Evolutionary conservation across 1,140 invertebrate genomes (phyloP).

Genomic region (Diabrotica virgifera): DNA sequence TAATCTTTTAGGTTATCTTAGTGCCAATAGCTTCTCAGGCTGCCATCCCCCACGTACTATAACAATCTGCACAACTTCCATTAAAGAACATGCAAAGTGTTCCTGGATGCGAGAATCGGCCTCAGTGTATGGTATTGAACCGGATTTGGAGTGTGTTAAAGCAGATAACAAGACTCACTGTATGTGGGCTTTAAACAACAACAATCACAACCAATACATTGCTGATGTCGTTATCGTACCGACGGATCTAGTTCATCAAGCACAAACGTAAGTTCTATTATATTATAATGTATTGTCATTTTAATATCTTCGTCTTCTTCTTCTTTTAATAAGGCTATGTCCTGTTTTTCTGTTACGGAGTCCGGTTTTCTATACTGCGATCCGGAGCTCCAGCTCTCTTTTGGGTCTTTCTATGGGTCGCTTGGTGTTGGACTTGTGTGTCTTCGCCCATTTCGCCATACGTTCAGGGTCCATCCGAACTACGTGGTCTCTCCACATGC

Average conservation of each 20-base stretch:
- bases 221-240: conserved; percentile 65
- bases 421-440: too few species aligned
- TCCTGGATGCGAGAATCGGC: conserved; percentile 68
- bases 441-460: too few species aligned
- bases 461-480: too few species aligned
- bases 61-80: conserved; percentile 61
- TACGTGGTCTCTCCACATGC: too few species aligned
- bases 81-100: conserved; percentile 69
- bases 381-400: too few species aligned
- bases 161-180: conserved; percentile 57
- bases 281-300: too few species aligned
- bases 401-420: too few species aligned
- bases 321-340: too few species aligned
- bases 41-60: conserved; percentile 63
- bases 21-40: conserved; percentile 60
- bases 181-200: conserved; percentile 59
- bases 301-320: too few species aligned
- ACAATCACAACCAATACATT: too few species aligned
- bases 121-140: conserved; percentile 67
- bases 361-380: too few species aligned
- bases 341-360: too few species aligned
- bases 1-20: conserved; percentile 39
- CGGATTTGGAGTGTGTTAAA: conserved; percentile 66
- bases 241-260: conserved; percentile 58
- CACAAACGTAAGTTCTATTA: conserved; percentile 46